Evolutionary conservation across 2,797 vertebrate species (phyloP).

Genomic region (Sebastes miniatus): DNA sequence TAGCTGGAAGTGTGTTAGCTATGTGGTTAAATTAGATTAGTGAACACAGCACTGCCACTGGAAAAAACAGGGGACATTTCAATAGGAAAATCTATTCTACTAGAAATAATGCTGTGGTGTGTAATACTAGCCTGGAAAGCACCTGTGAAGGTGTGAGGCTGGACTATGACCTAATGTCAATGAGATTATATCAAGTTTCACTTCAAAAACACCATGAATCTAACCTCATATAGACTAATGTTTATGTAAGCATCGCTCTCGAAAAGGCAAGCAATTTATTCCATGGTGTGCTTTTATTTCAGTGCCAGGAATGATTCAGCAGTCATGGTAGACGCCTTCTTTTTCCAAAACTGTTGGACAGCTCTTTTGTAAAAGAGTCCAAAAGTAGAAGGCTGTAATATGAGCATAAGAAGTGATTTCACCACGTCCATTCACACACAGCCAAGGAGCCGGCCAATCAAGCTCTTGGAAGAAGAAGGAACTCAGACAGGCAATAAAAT

Average conservation of each 20-base stretch:
- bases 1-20: slow-evolving; percentile 20
- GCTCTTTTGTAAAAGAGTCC: slow-evolving; percentile 8
- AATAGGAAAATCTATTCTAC: not conserved
- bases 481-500: not conserved
- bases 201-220: slow-evolving; percentile 2
- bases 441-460: not conserved
- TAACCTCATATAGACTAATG: not conserved
- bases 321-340: slow-evolving; percentile 7
- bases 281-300: slow-evolving; percentile 10
- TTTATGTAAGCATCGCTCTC: slow-evolving; percentile 30
- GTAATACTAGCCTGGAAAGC: not conserved
- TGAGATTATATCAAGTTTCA: slow-evolving; percentile 12
- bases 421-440: slow-evolving; percentile 1
- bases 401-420: slow-evolving; percentile 33
- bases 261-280: slow-evolving; percentile 19
- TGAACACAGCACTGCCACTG: slow-evolving; percentile 6
- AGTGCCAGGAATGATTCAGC: slow-evolving; percentile 46
- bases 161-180: slow-evolving; percentile 18
- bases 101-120: not conserved
- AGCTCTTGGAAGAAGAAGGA: not conserved
- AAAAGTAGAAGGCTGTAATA: slow-evolving; percentile 9
- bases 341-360: slow-evolving; percentile 26
- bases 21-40: slow-evolving; percentile 26
- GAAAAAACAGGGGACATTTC: slow-evolving; percentile 1
- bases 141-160: slow-evolving; percentile 3